Conservation (phyloP, 2,888 invertebrate genomes). For the Callinectes sapidus region DNA sequence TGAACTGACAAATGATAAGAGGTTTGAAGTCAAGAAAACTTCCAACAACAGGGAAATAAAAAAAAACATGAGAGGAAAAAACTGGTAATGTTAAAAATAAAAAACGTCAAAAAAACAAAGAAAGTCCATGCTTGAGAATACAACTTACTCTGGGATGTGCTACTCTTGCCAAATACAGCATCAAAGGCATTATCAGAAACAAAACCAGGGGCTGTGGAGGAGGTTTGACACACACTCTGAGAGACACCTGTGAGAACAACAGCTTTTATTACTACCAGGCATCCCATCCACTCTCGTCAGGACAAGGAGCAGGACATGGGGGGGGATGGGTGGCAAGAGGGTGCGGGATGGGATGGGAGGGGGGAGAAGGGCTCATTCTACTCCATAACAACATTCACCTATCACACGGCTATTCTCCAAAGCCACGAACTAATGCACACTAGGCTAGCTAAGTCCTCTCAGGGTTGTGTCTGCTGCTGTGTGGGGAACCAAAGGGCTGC, state of each 20-base stretch:
- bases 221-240: slow-evolving; percentile 59
- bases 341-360: not conserved
- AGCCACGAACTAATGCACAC: not conserved
- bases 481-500: not conserved
- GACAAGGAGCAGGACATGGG: not conserved
- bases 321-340: not conserved
- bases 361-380: not conserved
- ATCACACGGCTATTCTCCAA: not conserved
- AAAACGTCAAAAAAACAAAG: slow-evolving; percentile 23
- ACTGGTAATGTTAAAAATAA: not conserved
- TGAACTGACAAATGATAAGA: not conserved
- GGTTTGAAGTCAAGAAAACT: not conserved
- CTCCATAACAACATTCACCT: slow-evolving; percentile 36
- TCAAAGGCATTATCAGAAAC: slow-evolving; percentile 91
- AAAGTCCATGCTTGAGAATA: slow-evolving; percentile 57
- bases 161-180: slow-evolving; percentile 85
- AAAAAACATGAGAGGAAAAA: not conserved
- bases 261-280: slow-evolving; percentile 58
- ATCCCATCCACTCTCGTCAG: slow-evolving; percentile 32
- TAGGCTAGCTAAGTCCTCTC: not conserved
- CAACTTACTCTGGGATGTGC: slow-evolving; percentile 73
- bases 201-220: slow-evolving; percentile 74
- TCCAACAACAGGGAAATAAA: not conserved
- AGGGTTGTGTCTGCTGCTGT: not conserved
- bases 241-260: slow-evolving; percentile 67